phyloP scores from a whole-genome alignment of 2,888 invertebrate genomes.

The Laspeyria flexula region DNA sequence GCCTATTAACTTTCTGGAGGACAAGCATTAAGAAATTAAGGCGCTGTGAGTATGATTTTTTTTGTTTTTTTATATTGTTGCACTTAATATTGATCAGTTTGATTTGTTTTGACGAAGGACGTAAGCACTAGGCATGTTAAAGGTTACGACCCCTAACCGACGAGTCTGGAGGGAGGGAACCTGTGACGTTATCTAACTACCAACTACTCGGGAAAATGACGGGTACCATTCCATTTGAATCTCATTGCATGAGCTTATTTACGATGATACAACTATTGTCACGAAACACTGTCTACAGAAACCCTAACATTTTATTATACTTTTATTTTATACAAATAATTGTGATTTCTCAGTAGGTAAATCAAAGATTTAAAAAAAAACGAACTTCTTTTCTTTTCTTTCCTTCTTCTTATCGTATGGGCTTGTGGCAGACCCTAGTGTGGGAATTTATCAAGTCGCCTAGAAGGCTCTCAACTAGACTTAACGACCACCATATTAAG shows the following conservation, averaged over 20 bases:
- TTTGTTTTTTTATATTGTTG: constrained; percentile 23
- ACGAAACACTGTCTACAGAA: no score
- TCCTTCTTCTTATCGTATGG: no score
- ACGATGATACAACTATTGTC: no score
- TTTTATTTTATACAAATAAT: no score
- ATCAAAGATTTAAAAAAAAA: no score
- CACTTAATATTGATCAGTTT: constrained; percentile 61
- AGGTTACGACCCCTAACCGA: constrained; percentile 71
- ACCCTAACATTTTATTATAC: no score
- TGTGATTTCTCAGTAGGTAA: no score
- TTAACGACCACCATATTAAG: no score
- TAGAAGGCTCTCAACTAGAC: no score
- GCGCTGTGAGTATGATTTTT: constrained; percentile 36
- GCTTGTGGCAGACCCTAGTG: no score
- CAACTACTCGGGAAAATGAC: constrained; percentile 44
- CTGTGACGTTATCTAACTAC: constrained; percentile 71
- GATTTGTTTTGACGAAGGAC: constrained; percentile 66
- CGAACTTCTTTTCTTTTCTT: no score
- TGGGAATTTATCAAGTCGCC: no score
- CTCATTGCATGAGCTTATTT: constrained; percentile 2
- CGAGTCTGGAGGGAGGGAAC: constrained; percentile 53
- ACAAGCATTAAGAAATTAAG: constrained; percentile 31
- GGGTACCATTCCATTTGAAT: constrained; percentile 14
- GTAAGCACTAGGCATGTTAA: constrained; percentile 58
- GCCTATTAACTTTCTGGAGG: constrained; percentile 24